phyloP scores from a whole-genome alignment of 1,140 invertebrate species.

The Drosophila varians region DNA sequence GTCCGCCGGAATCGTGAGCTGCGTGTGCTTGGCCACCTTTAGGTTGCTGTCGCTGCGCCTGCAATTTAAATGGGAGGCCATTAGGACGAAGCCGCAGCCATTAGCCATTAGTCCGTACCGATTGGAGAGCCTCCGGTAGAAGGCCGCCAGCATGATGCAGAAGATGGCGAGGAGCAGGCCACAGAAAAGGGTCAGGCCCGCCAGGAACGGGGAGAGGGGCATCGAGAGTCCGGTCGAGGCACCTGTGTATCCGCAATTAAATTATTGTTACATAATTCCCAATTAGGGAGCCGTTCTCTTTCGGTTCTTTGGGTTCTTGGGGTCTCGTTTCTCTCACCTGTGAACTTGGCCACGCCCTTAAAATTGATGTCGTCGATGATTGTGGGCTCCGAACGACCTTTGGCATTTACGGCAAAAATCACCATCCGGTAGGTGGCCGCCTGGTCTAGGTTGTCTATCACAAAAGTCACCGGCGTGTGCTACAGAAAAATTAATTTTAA shows the following conservation, averaged over 20 bases:
- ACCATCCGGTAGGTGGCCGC: slow-evolving; percentile 90
- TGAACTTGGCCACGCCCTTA: slow-evolving; percentile 90
- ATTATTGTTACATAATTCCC: slow-evolving; percentile 24
- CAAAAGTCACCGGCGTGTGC: slow-evolving; percentile 87
- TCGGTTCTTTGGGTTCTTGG: neutral
- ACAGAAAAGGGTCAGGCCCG: slow-evolving; percentile 89
- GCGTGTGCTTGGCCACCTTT: slow-evolving; percentile 82
- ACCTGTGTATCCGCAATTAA: slow-evolving; percentile 79
- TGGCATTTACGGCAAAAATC: slow-evolving; percentile 92
- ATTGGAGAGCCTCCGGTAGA: slow-evolving; percentile 87
- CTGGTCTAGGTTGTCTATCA: slow-evolving; percentile 90
- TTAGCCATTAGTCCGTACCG: slow-evolving; percentile 57
- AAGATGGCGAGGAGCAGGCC: slow-evolving; percentile 88
- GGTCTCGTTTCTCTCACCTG: slow-evolving; percentile 84
- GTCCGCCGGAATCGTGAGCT: slow-evolving; percentile 80
- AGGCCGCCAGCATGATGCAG: slow-evolving; percentile 88
- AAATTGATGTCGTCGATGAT: slow-evolving; percentile 92
- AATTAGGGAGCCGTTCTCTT: slow-evolving; percentile 20
- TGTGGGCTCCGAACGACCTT: slow-evolving; percentile 91
- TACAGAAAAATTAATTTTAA: slow-evolving; percentile 10
- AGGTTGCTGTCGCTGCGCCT: slow-evolving; percentile 81
- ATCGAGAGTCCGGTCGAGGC: slow-evolving; percentile 84
- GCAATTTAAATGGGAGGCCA: slow-evolving; percentile 59
- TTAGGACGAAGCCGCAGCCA: slow-evolving; percentile 31
- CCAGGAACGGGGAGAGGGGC: slow-evolving; percentile 89